Base-by-base conservation (phyloP, 2,888 invertebrate species). In the Macrosiphum euphorbiae region DNA sequence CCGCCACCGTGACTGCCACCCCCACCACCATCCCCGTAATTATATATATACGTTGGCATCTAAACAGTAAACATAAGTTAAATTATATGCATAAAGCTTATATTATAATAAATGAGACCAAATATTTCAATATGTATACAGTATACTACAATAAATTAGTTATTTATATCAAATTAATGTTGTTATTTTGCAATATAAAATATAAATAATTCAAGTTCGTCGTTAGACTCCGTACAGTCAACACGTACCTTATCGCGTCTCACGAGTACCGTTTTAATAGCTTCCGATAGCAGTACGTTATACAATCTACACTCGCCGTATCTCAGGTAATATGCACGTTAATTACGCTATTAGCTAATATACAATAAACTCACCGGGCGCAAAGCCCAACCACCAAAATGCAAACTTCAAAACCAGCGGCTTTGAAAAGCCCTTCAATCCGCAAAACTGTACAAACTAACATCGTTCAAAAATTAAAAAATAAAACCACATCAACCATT, bases 191-290 rank as follows among this genome's bases (percentile, higher is more conserved):
- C n/a, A n/a, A n/a, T n/a, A n/a, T n/a, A n/a, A n/a, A n/a, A n/a
- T n/a, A n/a, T n/a, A n/a, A n/a, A n/a, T n/a, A n/a, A n/a, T n/a
- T n/a, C 78, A 78, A n/a, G 35, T 35, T 84, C 7, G 5, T 84
- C 41, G 41, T 84, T 84, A 84, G 84, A 84, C 41, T 41, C 84
- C 84, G 84, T 4, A 84, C 0, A 84, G 84, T 84, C 41, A 84
- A 84, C 84, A 84, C 84, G 35, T 35, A 41, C 84, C n/a, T 84
- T 84, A 84, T 84, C 84, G 84, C 84, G 84, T 35, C 84, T 84
- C 84, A 84, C 84, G 84, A 84, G n/a, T 35, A 44, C 44, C 44
- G 44, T 44, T 44, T 44, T 44, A 44, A 44, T 44, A 44, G 44
- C 44, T 44, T 44, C 44, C 44, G 44, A 44, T 44, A 44, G 44